Evolutionary conservation across 2,888 invertebrate species (phyloP).

Genomic region (Lithodes maja): DNA sequence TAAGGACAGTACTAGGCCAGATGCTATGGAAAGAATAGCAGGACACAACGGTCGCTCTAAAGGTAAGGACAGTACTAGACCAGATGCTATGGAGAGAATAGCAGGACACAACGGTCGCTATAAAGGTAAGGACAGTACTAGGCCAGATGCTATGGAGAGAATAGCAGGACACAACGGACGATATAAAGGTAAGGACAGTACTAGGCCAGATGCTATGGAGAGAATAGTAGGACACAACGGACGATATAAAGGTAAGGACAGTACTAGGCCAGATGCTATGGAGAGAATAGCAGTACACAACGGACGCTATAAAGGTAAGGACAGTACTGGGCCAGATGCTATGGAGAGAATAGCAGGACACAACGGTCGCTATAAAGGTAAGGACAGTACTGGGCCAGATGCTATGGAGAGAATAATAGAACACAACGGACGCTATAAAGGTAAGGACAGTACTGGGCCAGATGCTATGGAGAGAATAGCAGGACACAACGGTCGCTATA

Average conservation of each 20-base stretch:
- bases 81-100: conserved; percentile 36
- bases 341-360: no score
- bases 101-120: conserved; percentile 71
- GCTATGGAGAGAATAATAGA: neutral
- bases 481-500: conserved; percentile 71
- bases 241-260: no score
- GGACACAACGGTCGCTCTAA: conserved; percentile 70
- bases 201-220: no score
- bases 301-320: no score
- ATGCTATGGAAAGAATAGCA: neutral
- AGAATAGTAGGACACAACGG: no score
- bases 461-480: conserved; percentile 56
- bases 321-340: no score
- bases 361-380: no score
- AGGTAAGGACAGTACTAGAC: conserved; percentile 25
- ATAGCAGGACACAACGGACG: conserved; percentile 71
- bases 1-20: no score
- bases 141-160: conserved; percentile 23
- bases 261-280: no score
- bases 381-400: no score
- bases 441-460: neutral
- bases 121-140: conserved; percentile 45
- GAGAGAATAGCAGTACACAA: no score
- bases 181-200: conserved; percentile 67
- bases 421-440: conserved; percentile 71